Percentiles rank a stretch among this genome's conserved stretches.
Conservation (phyloP, 1,140 invertebrate genomes). For the Calliphora vicina region DNA sequence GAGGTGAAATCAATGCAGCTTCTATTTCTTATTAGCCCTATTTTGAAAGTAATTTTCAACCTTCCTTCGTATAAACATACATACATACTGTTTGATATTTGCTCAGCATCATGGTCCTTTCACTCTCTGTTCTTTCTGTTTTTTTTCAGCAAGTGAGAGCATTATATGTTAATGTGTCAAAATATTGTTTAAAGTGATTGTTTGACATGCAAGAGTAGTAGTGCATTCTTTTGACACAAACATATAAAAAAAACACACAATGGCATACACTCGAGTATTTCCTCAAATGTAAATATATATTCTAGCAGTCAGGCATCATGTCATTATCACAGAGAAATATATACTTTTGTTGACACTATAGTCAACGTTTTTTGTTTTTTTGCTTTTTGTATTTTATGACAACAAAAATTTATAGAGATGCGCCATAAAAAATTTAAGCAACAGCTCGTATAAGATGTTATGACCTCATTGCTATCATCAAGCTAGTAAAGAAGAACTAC, state of each 20-base stretch:
- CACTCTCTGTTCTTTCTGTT: neutral
- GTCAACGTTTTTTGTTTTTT: neutral
- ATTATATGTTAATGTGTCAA: constrained; percentile 28
- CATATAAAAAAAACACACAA: neutral
- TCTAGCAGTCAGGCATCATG: constrained; percentile 13
- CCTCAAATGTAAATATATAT: constrained; percentile 20
- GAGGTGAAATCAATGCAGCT: too few relatives aligned
- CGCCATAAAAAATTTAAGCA: constrained; percentile 1
- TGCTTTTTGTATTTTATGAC: neutral
- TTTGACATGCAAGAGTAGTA: neutral
- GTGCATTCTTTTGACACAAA: neutral
- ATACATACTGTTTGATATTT: neutral
- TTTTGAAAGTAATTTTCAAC: too few relatives aligned
- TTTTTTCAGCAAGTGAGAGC: neutral
- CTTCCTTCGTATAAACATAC: neutral
- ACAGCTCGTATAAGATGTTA: constrained; percentile 4
- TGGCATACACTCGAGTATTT: neutral
- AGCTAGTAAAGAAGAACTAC: neutral
- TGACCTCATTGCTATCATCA: neutral
- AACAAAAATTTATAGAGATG: neutral
- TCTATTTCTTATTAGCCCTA: too few relatives aligned
- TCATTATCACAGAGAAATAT: constrained; percentile 17
- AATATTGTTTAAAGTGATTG: constrained; percentile 17
- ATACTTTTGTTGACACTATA: constrained; percentile 1
- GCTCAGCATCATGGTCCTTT: neutral